Percentiles rank a stretch among this genome's conserved stretches.
Evolutionary conservation across 2,113 vertebrate genomes (phyloP).

Genomic region (Salvelinus namaycush): DNA sequence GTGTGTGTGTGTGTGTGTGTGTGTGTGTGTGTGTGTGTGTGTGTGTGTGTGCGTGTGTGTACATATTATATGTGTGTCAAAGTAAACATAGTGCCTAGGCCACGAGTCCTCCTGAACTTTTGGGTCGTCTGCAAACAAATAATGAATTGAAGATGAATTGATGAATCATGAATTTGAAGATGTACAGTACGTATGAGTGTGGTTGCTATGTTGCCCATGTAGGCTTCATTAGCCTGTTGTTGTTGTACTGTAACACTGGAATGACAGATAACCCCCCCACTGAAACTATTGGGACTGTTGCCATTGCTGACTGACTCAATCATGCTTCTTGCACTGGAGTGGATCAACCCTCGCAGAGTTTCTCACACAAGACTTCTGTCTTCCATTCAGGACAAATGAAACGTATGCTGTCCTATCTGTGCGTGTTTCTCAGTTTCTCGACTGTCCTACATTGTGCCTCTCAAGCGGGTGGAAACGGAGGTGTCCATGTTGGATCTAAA

Average conservation of each 20-base stretch:
- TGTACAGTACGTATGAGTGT: constrained; percentile 58
- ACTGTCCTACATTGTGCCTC: not conserved
- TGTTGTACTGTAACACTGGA: constrained; percentile 80
- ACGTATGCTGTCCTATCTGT: constrained; percentile 6
- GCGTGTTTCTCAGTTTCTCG: not conserved
- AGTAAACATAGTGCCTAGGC: constrained; percentile 76
- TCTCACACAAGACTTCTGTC: constrained; percentile 34
- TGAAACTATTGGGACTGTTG: constrained; percentile 50
- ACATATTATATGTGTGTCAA: constrained; percentile 10
- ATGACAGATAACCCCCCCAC: constrained; percentile 47
- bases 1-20: no score
- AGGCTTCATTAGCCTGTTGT: constrained; percentile 60
- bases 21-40: constrained; percentile 47
- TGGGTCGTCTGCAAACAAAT: constrained; percentile 51
- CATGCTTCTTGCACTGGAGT: constrained; percentile 70
- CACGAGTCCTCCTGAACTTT: constrained; percentile 49
- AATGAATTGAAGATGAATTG: constrained; percentile 55
- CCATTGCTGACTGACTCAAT: constrained; percentile 52
- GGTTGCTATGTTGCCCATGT: constrained; percentile 59
- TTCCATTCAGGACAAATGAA: constrained; percentile 51
- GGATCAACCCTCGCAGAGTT: constrained; percentile 55
- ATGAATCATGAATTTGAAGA: constrained; percentile 27
- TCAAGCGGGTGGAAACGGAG: not conserved
- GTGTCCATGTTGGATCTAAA: not conserved
- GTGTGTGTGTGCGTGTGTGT: constrained; percentile 15